phyloP scores from a whole-genome alignment of 2,888 invertebrate genomes.

The Andrena chrysosceles region DNA sequence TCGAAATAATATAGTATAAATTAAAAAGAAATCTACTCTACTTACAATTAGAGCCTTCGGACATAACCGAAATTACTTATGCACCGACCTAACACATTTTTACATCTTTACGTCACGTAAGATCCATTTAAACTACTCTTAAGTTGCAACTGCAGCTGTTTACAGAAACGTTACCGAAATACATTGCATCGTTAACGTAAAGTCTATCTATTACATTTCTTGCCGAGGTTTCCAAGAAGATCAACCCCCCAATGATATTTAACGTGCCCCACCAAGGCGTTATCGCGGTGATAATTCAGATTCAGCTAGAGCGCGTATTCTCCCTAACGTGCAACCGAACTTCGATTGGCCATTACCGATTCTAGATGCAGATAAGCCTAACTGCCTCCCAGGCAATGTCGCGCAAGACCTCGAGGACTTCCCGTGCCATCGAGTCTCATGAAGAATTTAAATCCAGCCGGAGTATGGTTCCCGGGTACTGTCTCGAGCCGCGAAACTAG shows the following conservation, averaged over 20 bases:
- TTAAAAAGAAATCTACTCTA: too few species aligned
- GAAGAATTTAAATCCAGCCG: slow-evolving; percentile 65
- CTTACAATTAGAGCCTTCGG: too few species aligned
- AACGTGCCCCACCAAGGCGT: not conserved
- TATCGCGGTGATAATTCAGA: slow-evolving; percentile 13
- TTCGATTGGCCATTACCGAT: slow-evolving; percentile 80
- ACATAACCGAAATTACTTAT: too few species aligned
- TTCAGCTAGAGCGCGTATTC: not conserved
- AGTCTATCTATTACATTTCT: too few species aligned
- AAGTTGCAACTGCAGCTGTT: too few species aligned
- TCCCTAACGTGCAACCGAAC: slow-evolving; percentile 59
- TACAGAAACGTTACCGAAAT: too few species aligned
- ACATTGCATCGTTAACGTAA: too few species aligned
- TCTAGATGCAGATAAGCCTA: slow-evolving; percentile 78
- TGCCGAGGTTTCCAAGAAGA: too few species aligned
- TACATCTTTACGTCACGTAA: too few species aligned
- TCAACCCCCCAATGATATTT: not conserved
- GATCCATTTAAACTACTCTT: too few species aligned
- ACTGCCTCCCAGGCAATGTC: slow-evolving; percentile 49
- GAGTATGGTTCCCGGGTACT: slow-evolving; percentile 35
- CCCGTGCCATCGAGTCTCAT: slow-evolving; percentile 65
- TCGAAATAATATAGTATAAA: too few species aligned
- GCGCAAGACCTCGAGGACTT: slow-evolving; percentile 40
- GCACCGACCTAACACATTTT: too few species aligned
- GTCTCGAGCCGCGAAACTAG: slow-evolving; percentile 57